Conservation (phyloP, 2,113 vertebrate genomes). For the Perca schrenkii region DNA sequence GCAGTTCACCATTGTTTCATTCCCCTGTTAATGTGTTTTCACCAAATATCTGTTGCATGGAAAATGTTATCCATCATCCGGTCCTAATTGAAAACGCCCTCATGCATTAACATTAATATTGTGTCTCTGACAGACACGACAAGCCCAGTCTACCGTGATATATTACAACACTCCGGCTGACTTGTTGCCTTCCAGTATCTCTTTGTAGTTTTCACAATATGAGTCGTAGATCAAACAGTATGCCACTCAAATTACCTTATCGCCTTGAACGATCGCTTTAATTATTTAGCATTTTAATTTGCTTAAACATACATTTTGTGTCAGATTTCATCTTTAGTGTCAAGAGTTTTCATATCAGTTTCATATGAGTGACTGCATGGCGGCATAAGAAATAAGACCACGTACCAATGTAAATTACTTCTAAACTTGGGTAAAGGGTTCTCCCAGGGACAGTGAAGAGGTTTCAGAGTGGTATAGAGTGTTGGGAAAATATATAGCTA, state of each 20-base stretch:
- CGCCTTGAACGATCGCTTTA: conserved; percentile 58
- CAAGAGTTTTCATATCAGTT: conserved; percentile 65
- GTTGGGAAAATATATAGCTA: background rate
- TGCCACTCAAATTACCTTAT: conserved; percentile 77
- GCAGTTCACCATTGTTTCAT: conserved; percentile 25
- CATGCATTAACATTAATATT: conserved; percentile 54
- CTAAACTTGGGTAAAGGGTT: background rate
- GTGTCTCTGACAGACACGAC: conserved; percentile 51
- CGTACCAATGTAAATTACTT: conserved; percentile 11
- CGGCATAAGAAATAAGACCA: conserved; percentile 24
- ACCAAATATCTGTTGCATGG: conserved; percentile 48
- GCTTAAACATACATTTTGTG: conserved; percentile 76
- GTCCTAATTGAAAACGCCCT: conserved; percentile 62
- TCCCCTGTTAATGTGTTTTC: conserved; percentile 11
- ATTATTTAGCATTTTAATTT: conserved; percentile 82
- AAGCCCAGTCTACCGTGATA: conserved; percentile 55
- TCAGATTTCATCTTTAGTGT: conserved; percentile 70
- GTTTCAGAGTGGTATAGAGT: background rate
- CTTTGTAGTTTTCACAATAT: conserved; percentile 79
- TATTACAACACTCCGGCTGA: conserved; percentile 75
- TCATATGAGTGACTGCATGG: conserved; percentile 35
- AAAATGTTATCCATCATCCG: conserved; percentile 61
- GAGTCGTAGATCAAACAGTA: conserved; percentile 68
- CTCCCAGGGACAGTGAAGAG: conserved; percentile 17
- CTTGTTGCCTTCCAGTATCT: conserved; percentile 62